Conservation (phyloP, 2,888 invertebrate genomes). For the Chloroclystis v-ata region DNA sequence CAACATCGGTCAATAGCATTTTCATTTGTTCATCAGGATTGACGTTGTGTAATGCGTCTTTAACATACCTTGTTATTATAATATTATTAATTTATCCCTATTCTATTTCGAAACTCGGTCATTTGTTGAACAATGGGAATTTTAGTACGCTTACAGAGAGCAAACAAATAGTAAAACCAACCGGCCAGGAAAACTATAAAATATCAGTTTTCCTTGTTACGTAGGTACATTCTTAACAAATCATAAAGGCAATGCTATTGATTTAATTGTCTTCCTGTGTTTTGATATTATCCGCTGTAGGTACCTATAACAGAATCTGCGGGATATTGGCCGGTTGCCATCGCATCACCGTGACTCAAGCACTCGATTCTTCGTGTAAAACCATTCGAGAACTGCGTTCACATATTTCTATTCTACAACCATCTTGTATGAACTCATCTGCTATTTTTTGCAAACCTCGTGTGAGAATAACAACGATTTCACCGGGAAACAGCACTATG, state of each 20-base stretch:
- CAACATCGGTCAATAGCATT: too few species aligned
- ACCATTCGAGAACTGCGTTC: conserved; percentile 42
- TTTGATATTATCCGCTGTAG: conserved; percentile 1
- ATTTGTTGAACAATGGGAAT: too few species aligned
- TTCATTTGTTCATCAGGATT: too few species aligned
- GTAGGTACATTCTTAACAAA: neutral
- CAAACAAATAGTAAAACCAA: too few species aligned
- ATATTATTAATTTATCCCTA: too few species aligned
- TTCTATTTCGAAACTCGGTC: too few species aligned
- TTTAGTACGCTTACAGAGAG: too few species aligned
- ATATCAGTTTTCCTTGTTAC: neutral
- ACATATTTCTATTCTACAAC: conserved; percentile 59
- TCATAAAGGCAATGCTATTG: conserved; percentile 11
- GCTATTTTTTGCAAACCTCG: conserved; percentile 55
- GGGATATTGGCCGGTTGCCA: conserved; percentile 61
- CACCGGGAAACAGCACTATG: conserved; percentile 62
- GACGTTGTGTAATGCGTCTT: too few species aligned
- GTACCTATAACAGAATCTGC: conserved; percentile 23
- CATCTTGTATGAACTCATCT: conserved; percentile 47
- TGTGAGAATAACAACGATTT: conserved; percentile 69
- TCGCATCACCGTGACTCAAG: conserved; percentile 44
- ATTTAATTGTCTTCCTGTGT: conserved; percentile 5
- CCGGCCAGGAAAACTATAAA: neutral
- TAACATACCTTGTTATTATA: too few species aligned
- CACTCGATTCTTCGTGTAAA: conserved; percentile 43